Conservation (phyloP, 2,888 invertebrate species). For the Acanthopleura granulata region DNA sequence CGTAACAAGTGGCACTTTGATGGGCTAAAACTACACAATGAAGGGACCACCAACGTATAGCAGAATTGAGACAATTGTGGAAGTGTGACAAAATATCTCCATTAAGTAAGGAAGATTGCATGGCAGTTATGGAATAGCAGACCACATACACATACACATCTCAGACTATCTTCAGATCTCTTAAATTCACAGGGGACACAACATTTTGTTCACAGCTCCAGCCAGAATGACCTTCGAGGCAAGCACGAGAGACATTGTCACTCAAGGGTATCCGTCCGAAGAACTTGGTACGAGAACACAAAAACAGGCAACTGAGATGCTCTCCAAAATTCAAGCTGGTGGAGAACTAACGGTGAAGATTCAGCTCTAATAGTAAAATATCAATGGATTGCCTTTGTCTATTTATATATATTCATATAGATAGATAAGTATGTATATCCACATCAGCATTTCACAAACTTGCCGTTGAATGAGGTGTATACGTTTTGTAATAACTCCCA, state of each 20-base stretch:
- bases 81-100: no score
- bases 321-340: no score
- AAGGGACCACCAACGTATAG: neutral
- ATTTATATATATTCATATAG: neutral
- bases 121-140: neutral
- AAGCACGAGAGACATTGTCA: no score
- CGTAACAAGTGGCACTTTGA: constrained; percentile 4
- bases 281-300: no score
- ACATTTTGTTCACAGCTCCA: no score
- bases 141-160: no score
- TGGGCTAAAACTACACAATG: neutral
- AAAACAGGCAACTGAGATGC: no score
- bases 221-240: no score
- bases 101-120: no score
- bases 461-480: constrained; percentile 55
- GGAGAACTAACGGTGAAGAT: neutral
- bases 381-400: constrained; percentile 2
- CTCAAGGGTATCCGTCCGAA: no score
- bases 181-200: no score
- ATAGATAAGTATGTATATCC: neutral
- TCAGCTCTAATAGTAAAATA: constrained; percentile 7
- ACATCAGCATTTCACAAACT: constrained; percentile 45
- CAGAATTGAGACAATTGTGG: neutral
- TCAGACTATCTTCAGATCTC: no score
- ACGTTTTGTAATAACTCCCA: constrained; percentile 58